These are phyloP conservation scores for Nudaria mundana DNA, from an alignment of 2,888 invertebrate species.

Conservation along the genomic window DNA sequence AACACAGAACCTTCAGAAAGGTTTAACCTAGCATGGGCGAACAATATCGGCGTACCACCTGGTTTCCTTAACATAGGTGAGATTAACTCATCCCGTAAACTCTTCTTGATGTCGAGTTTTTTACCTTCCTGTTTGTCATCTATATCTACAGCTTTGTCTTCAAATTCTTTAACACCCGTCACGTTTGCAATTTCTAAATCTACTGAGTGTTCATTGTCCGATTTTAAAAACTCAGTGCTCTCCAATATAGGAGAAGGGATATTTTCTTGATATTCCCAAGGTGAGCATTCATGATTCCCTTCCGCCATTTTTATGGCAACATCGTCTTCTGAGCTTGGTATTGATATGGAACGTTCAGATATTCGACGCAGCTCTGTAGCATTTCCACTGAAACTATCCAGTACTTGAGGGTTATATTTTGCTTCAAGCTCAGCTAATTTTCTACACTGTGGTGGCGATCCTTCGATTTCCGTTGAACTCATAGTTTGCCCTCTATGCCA, in stretches of 20 bases:
- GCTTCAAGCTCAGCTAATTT: constrained; percentile 84
- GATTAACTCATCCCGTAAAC: constrained; percentile 85
- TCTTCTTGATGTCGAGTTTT: constrained; percentile 68
- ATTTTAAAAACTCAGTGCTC: constrained; percentile 81
- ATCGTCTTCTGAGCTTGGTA: constrained; percentile 88
- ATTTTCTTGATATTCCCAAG: constrained; percentile 84
- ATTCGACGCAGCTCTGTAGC: constrained; percentile 86
- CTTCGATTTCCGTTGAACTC: constrained; percentile 90
- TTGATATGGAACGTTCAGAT: constrained; percentile 87
- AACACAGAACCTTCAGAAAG: constrained; percentile 92
- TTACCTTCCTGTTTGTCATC: constrained; percentile 50
- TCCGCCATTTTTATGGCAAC: constrained; percentile 82
- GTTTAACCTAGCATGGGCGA: constrained; percentile 90
- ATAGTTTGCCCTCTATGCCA: constrained; percentile 87
- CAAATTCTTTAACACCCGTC: constrained; percentile 63
- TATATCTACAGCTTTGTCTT: constrained; percentile 55
- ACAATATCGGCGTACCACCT: constrained; percentile 89
- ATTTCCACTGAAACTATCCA: constrained; percentile 83
- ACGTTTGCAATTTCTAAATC: constrained; percentile 81
- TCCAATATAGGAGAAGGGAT: constrained; percentile 84
- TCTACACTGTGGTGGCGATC: constrained; percentile 87
- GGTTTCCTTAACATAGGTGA: constrained; percentile 86
- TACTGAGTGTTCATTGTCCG: constrained; percentile 79
- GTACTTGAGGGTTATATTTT: constrained; percentile 83
- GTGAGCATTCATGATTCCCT: constrained; percentile 77